Conservation (phyloP, 2,113 vertebrate species). For the Pavo muticus region DNA sequence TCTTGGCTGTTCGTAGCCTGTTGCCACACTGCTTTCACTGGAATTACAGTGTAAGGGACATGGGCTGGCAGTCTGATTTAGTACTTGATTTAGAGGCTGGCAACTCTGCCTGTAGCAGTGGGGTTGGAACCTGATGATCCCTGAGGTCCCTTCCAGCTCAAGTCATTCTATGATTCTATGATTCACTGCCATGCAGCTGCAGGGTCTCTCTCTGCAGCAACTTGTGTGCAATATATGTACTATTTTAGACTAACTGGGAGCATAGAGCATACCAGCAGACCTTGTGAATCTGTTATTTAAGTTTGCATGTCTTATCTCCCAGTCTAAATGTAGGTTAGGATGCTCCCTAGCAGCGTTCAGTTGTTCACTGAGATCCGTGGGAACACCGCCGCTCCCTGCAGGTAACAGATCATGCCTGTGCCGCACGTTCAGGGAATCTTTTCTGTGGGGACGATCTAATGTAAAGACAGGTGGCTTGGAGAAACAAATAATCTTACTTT, state of each 20-base stretch:
- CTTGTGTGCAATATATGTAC: rapidly evolving
- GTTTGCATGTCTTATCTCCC: neutral
- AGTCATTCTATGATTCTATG: no score
- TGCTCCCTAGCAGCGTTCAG: neutral
- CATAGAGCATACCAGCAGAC: neutral
- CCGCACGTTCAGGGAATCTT: conserved; percentile 7
- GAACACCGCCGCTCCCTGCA: conserved; percentile 53
- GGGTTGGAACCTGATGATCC: no score
- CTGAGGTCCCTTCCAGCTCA: no score
- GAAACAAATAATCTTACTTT: conserved; percentile 64
- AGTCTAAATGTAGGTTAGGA: neutral
- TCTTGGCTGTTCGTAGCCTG: neutral
- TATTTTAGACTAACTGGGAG: neutral
- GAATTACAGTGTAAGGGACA: neutral
- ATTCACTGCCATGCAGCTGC: neutral
- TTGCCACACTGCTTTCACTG: neutral
- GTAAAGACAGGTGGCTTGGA: conserved; percentile 70
- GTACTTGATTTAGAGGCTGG: no score
- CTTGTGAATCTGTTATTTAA: neutral
- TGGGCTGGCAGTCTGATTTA: no score
- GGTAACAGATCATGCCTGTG: conserved; percentile 30
- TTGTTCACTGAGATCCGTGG: conserved; percentile 73
- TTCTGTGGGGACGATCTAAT: conserved; percentile 47
- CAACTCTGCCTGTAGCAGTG: no score
- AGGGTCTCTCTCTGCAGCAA: neutral